phyloP scores from a whole-genome alignment of 1,140 invertebrate genomes.

The Asobara japonica region DNA sequence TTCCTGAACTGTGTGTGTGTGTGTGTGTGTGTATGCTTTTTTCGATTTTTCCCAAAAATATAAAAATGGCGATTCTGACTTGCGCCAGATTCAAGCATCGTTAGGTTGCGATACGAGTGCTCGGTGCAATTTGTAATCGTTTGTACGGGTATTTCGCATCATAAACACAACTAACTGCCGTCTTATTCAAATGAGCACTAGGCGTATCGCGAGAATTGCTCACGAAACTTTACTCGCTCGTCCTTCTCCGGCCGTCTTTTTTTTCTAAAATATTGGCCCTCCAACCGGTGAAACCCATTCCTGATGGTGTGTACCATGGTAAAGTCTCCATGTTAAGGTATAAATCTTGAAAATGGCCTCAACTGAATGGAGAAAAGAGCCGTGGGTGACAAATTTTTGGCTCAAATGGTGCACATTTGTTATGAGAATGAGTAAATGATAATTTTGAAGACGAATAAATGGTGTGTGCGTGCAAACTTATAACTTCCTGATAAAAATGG shows the following conservation, averaged over 20 bases:
- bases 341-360: not conserved
- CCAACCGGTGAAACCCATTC: not conserved
- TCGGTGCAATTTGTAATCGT: constrained; percentile 63
- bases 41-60: too few species aligned
- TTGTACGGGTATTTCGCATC: constrained; percentile 56
- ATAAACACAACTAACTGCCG: constrained; percentile 63
- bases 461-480: too few species aligned
- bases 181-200: constrained; percentile 63
- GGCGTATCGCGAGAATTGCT: not conserved
- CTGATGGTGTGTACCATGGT: not conserved
- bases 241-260: not conserved
- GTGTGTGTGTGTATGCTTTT: too few species aligned
- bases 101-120: not conserved
- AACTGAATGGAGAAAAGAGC: not conserved
- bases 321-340: not conserved
- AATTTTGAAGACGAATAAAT: too few species aligned
- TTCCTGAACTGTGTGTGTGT: too few species aligned
- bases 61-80: too few species aligned
- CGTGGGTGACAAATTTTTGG: not conserved
- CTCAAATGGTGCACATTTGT: not conserved
- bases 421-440: too few species aligned
- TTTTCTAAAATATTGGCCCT: constrained; percentile 6
- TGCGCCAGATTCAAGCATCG: too few species aligned
- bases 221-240: not conserved
- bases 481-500: too few species aligned